Evolutionary conservation across 2,888 invertebrate species (phyloP).

Genomic region (Poecilus cupreus): DNA sequence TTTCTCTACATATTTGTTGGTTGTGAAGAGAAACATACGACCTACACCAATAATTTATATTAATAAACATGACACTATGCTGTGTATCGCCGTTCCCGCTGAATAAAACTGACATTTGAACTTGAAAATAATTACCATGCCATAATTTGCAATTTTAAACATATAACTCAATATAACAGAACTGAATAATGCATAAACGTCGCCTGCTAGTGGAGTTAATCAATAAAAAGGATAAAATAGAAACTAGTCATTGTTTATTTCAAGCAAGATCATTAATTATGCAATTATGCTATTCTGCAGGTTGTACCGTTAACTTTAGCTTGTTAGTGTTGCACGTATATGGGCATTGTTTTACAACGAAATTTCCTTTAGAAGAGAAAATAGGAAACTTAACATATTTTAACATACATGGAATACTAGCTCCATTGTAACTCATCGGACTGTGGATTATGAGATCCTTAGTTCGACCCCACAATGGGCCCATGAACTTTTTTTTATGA

Average conservation of each 20-base stretch:
- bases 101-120: slow-evolving; percentile 44
- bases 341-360: neutral
- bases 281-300: neutral
- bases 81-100: slow-evolving; percentile 5
- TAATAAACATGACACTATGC: slow-evolving; percentile 42
- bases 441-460: too few species aligned
- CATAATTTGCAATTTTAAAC: slow-evolving; percentile 33
- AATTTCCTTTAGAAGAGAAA: too few species aligned
- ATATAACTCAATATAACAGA: neutral
- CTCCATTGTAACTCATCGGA: too few species aligned
- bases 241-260: slow-evolving; percentile 30
- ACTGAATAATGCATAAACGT: slow-evolving; percentile 27
- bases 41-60: slow-evolving; percentile 50
- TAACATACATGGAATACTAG: too few species aligned
- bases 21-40: slow-evolving; percentile 10
- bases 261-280: neutral
- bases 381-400: too few species aligned
- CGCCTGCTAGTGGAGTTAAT: slow-evolving; percentile 8
- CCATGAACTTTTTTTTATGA: too few species aligned
- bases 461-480: too few species aligned
- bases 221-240: neutral
- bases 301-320: neutral
- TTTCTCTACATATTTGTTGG: slow-evolving; percentile 6
- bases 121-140: slow-evolving; percentile 44
- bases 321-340: neutral